Base-by-base conservation (phyloP, 2,888 invertebrate genomes). In the Ormyrus thymus region DNA sequence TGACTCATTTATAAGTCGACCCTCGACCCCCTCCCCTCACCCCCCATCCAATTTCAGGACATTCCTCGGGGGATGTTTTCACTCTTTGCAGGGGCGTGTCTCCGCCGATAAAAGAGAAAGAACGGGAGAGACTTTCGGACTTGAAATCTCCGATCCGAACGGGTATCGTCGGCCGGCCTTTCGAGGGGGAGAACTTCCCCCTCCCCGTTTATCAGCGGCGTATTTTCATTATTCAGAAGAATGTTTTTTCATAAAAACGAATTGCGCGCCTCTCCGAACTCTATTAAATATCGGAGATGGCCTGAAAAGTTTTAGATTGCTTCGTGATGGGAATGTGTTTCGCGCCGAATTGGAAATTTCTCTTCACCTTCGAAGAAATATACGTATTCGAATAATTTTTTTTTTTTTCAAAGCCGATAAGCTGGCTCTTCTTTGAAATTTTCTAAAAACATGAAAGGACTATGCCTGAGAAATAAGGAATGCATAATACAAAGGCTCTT, bases 41-140 rank as follows among this genome's bases (percentile, higher is more conserved):
- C n/a, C n/a, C 15, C 29, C n/a, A 43, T 66, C 51, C 8, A 66
- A 74, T 74, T 73, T 50, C 50, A 56, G 5, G 13, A 70, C 43
- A 50, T 56, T 64, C 48, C 50, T 65, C 10, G n/a, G 13, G 56
- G 64, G 53, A 65, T 29, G 48, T 64, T 73, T 73, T 66, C 58
- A 74, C 58, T 59, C 51, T 71, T 51, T 71, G 51, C 29, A 29
- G 7, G 71, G 51, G 58, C 48, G 50, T 50, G 58, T 69, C 53
- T 11, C 6, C 29, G 56, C 15, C 58, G 61, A 71, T 71, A 50
- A 61, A 58, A 43, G 7, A 46, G 29, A 29, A 29, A 70, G n/a
- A 59, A 13, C 48, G 4, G 29, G 29, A 29, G 29, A 13, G 50
- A 65, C 61, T 61, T 45, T 61, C 45, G n/a, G 61, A 61, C 9